Evolutionary conservation across 2,888 invertebrate genomes (phyloP).

Genomic region (Bhutanitis thaidina): DNA sequence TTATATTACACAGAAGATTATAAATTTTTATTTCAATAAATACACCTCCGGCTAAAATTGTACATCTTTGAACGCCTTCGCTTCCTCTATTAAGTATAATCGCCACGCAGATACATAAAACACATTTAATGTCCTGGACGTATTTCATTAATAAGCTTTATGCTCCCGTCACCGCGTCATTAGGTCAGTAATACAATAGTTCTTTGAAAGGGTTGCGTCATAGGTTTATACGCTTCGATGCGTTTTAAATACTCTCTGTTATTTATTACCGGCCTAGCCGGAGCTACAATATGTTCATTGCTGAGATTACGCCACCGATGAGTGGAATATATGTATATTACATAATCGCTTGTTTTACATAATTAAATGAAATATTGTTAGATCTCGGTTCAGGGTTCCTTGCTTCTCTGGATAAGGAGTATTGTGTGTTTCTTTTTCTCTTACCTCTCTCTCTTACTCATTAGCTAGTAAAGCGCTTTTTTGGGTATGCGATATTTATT

Average conservation of each 20-base stretch:
- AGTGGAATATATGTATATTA: neutral
- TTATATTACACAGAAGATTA: too few relatives aligned
- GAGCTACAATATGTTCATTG: neutral
- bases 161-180: neutral
- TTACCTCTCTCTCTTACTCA: too few relatives aligned
- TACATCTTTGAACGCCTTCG: neutral
- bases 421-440: too few relatives aligned
- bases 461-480: too few relatives aligned
- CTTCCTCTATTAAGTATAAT: neutral
- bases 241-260: slow-evolving; percentile 3
- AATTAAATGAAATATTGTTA: too few relatives aligned
- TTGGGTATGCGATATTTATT: too few relatives aligned
- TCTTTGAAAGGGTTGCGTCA: slow-evolving; percentile 12
- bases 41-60: too few relatives aligned
- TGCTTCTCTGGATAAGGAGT: too few relatives aligned
- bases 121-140: neutral
- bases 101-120: neutral
- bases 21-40: too few relatives aligned
- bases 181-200: slow-evolving; percentile 4
- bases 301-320: neutral
- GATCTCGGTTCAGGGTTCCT: too few relatives aligned
- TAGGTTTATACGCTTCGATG: slow-evolving; percentile 10
- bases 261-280: neutral
- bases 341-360: too few relatives aligned
- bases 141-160: neutral